These are phyloP conservation scores for Etheostoma perlongum DNA, from an alignment of 2,797 vertebrate species.

Conservation along the genomic window DNA sequence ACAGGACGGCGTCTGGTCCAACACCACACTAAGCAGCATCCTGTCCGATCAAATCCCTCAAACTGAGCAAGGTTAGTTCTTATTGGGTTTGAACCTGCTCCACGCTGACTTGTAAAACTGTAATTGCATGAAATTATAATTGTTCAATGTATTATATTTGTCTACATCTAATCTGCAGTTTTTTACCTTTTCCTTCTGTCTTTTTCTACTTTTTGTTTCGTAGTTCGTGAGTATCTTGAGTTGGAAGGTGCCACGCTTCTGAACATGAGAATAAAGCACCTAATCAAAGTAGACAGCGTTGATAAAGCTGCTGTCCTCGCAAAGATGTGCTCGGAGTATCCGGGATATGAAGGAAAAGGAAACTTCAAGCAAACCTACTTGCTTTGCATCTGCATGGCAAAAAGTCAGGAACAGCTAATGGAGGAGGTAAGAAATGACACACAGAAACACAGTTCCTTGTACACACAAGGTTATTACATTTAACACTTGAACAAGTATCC, in stretches of 20 bases:
- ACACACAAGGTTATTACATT: background rate
- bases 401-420: conserved; percentile 94
- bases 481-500: background rate
- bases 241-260: conserved; percentile 94
- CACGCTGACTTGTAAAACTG: background rate
- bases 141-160: conserved; percentile 66
- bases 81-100: background rate
- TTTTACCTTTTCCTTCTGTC: conserved; percentile 29
- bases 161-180: conserved; percentile 9
- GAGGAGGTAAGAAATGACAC: conserved; percentile 90
- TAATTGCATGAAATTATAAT: background rate
- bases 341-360: conserved; percentile 94
- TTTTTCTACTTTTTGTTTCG: conserved; percentile 50
- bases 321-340: conserved; percentile 95
- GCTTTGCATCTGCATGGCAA: conserved; percentile 96
- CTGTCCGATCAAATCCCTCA: conserved; percentile 91
- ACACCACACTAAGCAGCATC: conserved; percentile 91
- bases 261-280: conserved; percentile 98
- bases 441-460: background rate
- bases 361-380: conserved; percentile 98
- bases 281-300: conserved; percentile 94
- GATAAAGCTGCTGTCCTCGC: conserved; percentile 93
- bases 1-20: conserved; percentile 95
- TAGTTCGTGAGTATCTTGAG: conserved; percentile 93
- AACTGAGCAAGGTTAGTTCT: conserved; percentile 89